phyloP scores from a whole-genome alignment of 1,140 invertebrate genomes.

The Radopholus similis region DNA sequence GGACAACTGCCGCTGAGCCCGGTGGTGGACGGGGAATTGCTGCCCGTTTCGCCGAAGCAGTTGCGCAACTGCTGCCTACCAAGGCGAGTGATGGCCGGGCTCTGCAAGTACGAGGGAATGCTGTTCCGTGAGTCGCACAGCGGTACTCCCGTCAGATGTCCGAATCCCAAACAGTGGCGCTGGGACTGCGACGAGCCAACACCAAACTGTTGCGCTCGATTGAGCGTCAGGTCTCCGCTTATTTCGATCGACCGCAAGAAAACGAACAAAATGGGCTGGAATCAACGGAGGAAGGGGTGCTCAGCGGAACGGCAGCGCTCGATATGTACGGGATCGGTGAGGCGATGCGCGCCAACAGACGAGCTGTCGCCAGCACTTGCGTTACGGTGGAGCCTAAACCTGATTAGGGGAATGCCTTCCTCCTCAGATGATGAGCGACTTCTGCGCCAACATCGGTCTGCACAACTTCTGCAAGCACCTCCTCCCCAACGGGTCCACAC shows the following conservation, averaged over 20 bases:
- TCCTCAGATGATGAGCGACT: constrained; percentile 37
- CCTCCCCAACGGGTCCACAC: constrained; percentile 12
- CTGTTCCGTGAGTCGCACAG: constrained; percentile 39
- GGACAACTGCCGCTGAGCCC: constrained; percentile 25
- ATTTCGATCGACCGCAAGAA: no score
- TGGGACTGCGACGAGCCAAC: constrained; percentile 23
- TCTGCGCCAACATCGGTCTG: constrained; percentile 21
- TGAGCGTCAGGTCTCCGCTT: no score
- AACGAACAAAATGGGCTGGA: no score
- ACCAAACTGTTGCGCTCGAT: constrained; percentile 26
- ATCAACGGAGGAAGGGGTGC: no score
- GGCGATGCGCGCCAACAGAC: no score
- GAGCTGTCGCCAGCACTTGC: no score
- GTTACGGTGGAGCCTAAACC: no score
- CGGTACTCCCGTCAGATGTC: not conserved
- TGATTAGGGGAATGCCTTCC: not conserved
- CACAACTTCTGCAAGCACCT: constrained; percentile 26
- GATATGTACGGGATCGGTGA: no score
- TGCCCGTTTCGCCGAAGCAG: constrained; percentile 40
- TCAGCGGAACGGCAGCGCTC: no score
- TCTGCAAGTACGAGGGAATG: constrained; percentile 43
- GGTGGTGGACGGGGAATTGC: constrained; percentile 25
- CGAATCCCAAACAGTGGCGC: constrained; percentile 22
- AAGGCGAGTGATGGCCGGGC: constrained; percentile 43
- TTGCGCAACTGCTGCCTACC: constrained; percentile 32